Base-by-base conservation (phyloP, 37 sponge, comb jelly and placozoan genomes). In the Bolinopsis microptera region DNA sequence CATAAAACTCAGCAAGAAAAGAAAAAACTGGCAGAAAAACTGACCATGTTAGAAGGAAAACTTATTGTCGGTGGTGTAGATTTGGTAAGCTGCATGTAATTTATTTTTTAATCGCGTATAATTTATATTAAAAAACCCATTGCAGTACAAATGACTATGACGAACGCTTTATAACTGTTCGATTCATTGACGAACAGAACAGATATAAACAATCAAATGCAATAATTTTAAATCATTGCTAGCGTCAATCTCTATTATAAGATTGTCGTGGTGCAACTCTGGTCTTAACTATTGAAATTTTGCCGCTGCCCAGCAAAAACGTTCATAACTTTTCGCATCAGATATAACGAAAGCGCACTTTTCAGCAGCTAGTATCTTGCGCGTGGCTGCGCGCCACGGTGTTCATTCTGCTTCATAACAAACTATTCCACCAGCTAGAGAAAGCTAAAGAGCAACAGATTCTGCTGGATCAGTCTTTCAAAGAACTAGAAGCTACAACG, bases 41-140 rank as follows among this genome's bases (percentile, higher is more conserved):
- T 99, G 25, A 37, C 94, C 16, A 94, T 95, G 69, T 83, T 99
- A 22, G 94, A 96, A 32, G 94, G 95, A 13, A 96, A 97, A 93
- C 97, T 99, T 35, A 97, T 99, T 69, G 96, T 97, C 21, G 99
- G 99, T 13, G 99, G 99, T 69, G 97, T 97, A 36, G 97, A 99
- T 70, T 77, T 99, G 94, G 96, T 96, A 35, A 94, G 94, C 16
- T n/a, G n/a, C n/a, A n/a, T n/a, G n/a, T n/a, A n/a, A n/a, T n/a
- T n/a, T n/a, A n/a, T n/a, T n/a, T n/a, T 5, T n/a, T 3, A 35
- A 30, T 80, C 24, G 1, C n/a, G 31, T 9, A 1, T 30, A 80
- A 0, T 30, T 13, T 36, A 25, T 1, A 24, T 80, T 80, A n/a
- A n/a, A n/a, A n/a, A n/a, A n/a, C n/a, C n/a, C n/a, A n/a, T n/a